Base-by-base conservation (phyloP, 2,797 vertebrate genomes). In the Tapera naevia region DNA sequence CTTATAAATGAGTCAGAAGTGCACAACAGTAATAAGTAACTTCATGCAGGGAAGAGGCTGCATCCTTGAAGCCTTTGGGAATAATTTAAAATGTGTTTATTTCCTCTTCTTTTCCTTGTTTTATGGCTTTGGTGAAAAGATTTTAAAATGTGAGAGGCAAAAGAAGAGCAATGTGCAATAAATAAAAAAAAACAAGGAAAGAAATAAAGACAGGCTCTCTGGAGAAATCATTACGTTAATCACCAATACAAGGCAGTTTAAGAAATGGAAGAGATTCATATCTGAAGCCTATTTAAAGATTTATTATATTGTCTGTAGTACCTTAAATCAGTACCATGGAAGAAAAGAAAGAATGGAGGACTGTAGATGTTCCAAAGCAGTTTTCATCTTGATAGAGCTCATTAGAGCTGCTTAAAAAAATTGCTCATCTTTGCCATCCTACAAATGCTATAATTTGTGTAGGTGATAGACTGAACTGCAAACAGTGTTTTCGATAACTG, bases 391-490 rank as follows among this genome's bases (percentile, higher is more conserved):
- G 64, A 69, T 78, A 70, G 73, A 92, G 8, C 91, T 89, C 45
- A 10, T 80, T 91, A 70, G 16, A 54, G 56, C 57, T 82, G 45
- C 88, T 87, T 87, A 21, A 91, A 73, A 88, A 88, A 91, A 75
- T 83, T 74, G 62, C 41, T 93, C 76, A n/a, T 93, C 78, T 95
- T 86, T 78, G 50, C 65, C 92, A 46, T 93, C 93, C 72, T 78
- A 61, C 61, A 87, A 87, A 61, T 91, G 65, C 65, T 61, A 18
- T 82, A 76, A 93, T 82, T 96, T 93, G 74, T 57, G 80, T 80
- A 95, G 72, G 94, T 93, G 95, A 95, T 78, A 96, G 93, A 94
- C 95, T 73, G 65, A 93, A 91, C 86, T 93, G 73, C 86, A 94
- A 95, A 93, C 58, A 81, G 66, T 81, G 74, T 50, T 88, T 94